Evolutionary conservation across 2,113 vertebrate species (phyloP), one percentile per base, ranked within the genome.

Genomic region (Tetraodon nigroviridis): DNA sequence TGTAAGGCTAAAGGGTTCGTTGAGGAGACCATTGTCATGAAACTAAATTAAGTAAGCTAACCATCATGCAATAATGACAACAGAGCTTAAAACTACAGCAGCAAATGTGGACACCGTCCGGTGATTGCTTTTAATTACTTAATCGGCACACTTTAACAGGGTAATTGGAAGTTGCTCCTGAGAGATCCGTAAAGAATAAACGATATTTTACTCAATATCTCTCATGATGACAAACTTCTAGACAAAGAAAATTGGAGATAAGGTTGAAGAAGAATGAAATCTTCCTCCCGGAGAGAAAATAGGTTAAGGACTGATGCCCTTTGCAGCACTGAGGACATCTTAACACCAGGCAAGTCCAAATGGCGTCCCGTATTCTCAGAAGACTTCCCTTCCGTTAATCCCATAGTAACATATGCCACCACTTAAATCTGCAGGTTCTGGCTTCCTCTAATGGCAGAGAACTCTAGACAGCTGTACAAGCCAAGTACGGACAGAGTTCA

Each of bases 401-500:
- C 83, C 50, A 78, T 17, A 79, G 72, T 73, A 81, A 84, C 87
- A 90, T 87, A 90, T 86, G 87, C 80, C 68, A 66, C 77, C 59
- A 76, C 67, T 87, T 89, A 86, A 88, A 84, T 58, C 84, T 83
- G 57, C 16, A 15, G 77, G 66, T 79, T 69, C 73, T 62, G 44
- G 49, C 59, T 40, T 80, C 68, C 72, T 71, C 65, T 84, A 84
- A 88, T 89, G 79, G 46, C 71, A 61, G 69, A 55, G 29, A 57
- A 75, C 60, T 78, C 76, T 65, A 76, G 41, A 54, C 55, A 58
- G 69, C 46, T 56, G 41, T 21, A 46, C 22, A 59, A 70, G 37
- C 46, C 46, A 13, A 60, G 73, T 62, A 79, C 14, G 66, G 60
- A 67, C 51, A 60, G 17, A 68, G 57, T 68, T 27, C 48, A 62